These are phyloP conservation scores for Peribatodes rhomboidaria DNA, from an alignment of 2,888 invertebrate genomes.

Conservation along the genomic window DNA sequence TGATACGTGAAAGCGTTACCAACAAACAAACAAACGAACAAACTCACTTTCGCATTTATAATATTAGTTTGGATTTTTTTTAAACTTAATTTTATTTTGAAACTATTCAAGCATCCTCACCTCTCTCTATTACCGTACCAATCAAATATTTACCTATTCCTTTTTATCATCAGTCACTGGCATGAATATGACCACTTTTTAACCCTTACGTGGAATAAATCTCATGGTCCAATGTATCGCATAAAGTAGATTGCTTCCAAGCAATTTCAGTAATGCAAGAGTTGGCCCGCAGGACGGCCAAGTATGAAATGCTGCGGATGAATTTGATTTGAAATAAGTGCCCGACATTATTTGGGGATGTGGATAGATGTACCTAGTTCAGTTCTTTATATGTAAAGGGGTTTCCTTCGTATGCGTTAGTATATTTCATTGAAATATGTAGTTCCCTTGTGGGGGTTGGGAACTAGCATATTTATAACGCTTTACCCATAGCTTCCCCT, in stretches of 20 bases:
- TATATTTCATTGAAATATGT: no score
- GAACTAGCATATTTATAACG: no score
- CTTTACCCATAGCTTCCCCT: no score
- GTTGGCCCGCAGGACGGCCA: constrained; percentile 75
- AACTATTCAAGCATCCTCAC: neutral
- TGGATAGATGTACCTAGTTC: neutral
- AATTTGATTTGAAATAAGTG: constrained; percentile 70
- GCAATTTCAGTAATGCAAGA: constrained; percentile 82
- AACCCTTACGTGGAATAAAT: constrained; percentile 67
- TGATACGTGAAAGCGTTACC: no score
- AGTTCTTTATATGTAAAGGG: neutral
- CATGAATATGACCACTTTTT: constrained; percentile 65
- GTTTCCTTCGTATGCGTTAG: neutral
- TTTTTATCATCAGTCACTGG: constrained; percentile 39
- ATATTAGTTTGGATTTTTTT: no score
- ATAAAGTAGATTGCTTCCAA: constrained; percentile 80
- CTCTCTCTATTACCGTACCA: neutral
- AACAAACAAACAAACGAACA: no score
- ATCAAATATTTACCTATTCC: constrained; percentile 14
- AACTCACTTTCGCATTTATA: no score
- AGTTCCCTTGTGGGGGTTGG: no score
- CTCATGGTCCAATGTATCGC: constrained; percentile 60
- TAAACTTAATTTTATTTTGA: neutral
- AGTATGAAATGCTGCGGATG: constrained; percentile 59
- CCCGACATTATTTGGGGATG: constrained; percentile 1